These are phyloP conservation scores for Scarus forsteni DNA, from an alignment of 2,797 vertebrate genomes.

Conservation along the genomic window DNA sequence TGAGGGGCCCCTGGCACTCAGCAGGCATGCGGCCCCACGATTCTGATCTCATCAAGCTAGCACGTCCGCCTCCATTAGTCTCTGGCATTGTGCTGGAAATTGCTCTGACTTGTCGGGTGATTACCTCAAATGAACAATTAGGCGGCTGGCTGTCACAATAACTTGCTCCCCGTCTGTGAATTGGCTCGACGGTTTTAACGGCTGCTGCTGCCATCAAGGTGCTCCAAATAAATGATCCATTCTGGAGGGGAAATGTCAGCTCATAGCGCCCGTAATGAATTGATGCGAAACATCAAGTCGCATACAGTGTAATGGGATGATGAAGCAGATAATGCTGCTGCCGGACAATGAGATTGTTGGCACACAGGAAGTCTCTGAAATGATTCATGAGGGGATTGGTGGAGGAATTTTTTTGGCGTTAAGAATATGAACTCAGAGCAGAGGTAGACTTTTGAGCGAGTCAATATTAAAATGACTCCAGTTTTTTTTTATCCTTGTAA, in stretches of 20 bases:
- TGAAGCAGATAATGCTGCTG: slow-evolving; percentile 51
- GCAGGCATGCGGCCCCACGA: slow-evolving; percentile 49
- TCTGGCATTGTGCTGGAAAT: slow-evolving; percentile 76
- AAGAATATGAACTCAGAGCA: too few relatives aligned
- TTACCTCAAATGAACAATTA: slow-evolving; percentile 86
- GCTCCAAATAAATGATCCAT: slow-evolving; percentile 78
- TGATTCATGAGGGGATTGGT: slow-evolving; percentile 17
- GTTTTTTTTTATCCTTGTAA: too few relatives aligned
- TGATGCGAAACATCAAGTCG: slow-evolving; percentile 49
- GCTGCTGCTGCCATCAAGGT: slow-evolving; percentile 63
- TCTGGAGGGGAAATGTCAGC: slow-evolving; percentile 76
- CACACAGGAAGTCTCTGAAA: slow-evolving; percentile 39
- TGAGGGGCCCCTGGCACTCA: slow-evolving; percentile 47
- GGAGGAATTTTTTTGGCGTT: not conserved
- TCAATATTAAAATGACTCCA: too few relatives aligned
- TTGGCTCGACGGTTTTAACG: slow-evolving; percentile 68
- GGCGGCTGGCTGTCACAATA: slow-evolving; percentile 81
- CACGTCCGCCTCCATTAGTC: slow-evolving; percentile 79
- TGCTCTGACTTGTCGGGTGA: slow-evolving; percentile 80
- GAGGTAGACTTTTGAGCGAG: too few relatives aligned
- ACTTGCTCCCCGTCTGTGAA: slow-evolving; percentile 65
- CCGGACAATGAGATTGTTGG: slow-evolving; percentile 38
- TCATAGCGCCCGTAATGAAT: slow-evolving; percentile 70
- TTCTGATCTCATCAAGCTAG: slow-evolving; percentile 75
- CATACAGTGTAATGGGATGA: slow-evolving; percentile 52